phyloP scores from a whole-genome alignment of 2,113 vertebrate genomes.

The Chloropsis hardwickii region DNA sequence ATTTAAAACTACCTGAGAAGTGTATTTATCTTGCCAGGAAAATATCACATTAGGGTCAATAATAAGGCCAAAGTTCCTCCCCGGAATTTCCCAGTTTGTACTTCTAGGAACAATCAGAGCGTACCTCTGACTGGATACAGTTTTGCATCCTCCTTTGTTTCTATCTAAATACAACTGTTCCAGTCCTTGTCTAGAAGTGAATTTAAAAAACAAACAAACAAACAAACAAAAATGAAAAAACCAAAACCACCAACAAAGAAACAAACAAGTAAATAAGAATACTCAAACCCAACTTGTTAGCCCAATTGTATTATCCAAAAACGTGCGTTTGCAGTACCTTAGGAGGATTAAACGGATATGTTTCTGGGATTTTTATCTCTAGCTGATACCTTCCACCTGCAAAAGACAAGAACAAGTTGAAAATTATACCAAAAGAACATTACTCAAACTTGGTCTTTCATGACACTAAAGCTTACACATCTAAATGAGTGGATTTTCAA shows the following conservation, averaged over 20 bases:
- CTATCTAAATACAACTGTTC: neutral
- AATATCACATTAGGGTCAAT: neutral
- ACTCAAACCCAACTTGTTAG: neutral
- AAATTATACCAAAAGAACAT: neutral
- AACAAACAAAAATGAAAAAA: too few relatives aligned
- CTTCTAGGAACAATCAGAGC: neutral
- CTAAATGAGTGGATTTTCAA: neutral
- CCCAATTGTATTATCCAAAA: neutral
- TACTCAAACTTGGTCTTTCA: neutral
- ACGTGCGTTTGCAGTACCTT: slow-evolving; percentile 82
- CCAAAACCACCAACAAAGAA: neutral
- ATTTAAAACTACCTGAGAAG: neutral
- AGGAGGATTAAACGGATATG: slow-evolving; percentile 97
- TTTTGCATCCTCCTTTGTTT: neutral
- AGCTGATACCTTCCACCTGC: slow-evolving; percentile 94
- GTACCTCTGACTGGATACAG: neutral
- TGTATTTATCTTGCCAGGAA: neutral
- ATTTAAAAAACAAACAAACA: neutral
- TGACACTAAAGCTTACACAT: neutral
- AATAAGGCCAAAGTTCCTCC: neutral
- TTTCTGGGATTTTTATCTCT: slow-evolving; percentile 99
- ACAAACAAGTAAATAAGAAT: neutral
- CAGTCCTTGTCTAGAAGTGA: neutral
- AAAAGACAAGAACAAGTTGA: slow-evolving; percentile 17
- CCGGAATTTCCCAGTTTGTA: neutral